A percentile compares a stretch with the other conserved stretches of the same genome.
Evolutionary conservation across 64 coral and sea anemone species (phyloP).

Genomic region (Stichodactyla mertensii): DNA sequence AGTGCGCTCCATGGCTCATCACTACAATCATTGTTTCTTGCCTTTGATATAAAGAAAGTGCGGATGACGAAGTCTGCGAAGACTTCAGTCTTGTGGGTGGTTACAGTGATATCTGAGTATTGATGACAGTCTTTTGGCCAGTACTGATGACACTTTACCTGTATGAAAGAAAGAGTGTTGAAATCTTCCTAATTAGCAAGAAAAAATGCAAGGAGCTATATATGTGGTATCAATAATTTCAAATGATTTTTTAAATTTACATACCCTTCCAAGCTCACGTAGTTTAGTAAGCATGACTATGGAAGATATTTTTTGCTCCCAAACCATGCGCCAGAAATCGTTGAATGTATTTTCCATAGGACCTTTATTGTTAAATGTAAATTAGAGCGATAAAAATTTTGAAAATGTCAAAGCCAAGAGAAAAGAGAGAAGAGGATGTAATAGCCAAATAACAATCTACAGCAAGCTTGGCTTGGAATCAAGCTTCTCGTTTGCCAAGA

Average conservation of each 20-base stretch:
- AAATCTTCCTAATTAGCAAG: no score
- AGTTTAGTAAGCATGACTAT: conserved; percentile 81
- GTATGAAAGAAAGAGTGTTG: background rate
- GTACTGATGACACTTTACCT: conserved; percentile 77
- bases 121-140: conserved; percentile 52
- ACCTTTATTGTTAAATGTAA: conserved; percentile 33
- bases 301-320: conserved; percentile 72
- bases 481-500: no score
- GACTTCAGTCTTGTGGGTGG: conserved; percentile 52
- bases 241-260: background rate
- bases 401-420: background rate
- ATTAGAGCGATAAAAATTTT: background rate
- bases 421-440: no score
- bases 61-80: conserved; percentile 77
- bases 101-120: conserved; percentile 43
- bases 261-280: conserved; percentile 42
- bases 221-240: no score
- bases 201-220: no score
- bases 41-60: conserved; percentile 56
- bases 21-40: background rate
- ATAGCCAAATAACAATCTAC: no score
- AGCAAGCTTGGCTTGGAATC: no score
- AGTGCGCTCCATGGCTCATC: no score
- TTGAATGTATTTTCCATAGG: conserved; percentile 54
- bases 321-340: conserved; percentile 94